Conservation (phyloP, 2,888 invertebrate genomes). For the Mystacides longicornis region DNA sequence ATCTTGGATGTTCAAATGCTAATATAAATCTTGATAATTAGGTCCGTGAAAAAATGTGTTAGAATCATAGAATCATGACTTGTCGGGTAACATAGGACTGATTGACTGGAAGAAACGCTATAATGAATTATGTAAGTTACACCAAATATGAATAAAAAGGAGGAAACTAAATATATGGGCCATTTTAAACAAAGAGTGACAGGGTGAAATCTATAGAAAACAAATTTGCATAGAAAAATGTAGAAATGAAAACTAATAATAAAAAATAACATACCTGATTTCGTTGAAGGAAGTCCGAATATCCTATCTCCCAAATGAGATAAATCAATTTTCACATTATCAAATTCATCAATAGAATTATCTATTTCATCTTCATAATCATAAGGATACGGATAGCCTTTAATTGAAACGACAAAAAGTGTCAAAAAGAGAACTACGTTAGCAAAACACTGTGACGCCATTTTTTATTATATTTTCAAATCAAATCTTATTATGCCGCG, state of each 20-base stretch:
- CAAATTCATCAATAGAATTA: slow-evolving; percentile 4
- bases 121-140: too few relatives aligned
- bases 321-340: slow-evolving; percentile 8
- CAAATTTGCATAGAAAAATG: neutral
- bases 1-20: too few relatives aligned
- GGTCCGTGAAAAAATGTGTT: too few relatives aligned
- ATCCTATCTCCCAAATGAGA: slow-evolving; percentile 15
- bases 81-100: too few relatives aligned
- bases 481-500: neutral
- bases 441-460: neutral
- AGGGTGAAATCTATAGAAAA: neutral
- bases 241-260: neutral
- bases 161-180: too few relatives aligned
- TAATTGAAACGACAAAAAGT: too few relatives aligned
- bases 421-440: neutral
- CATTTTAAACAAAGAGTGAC: neutral
- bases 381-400: too few relatives aligned
- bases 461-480: neutral
- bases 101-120: too few relatives aligned
- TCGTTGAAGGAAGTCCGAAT: slow-evolving; percentile 10
- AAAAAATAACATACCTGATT: slow-evolving; percentile 9
- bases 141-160: too few relatives aligned
- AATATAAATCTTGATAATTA: too few relatives aligned
- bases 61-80: too few relatives aligned
- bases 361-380: neutral